Evolutionary conservation across 2,113 vertebrate genomes (phyloP), one percentile per base, ranked within the genome.

Genomic region (Trichechus manatus): DNA sequence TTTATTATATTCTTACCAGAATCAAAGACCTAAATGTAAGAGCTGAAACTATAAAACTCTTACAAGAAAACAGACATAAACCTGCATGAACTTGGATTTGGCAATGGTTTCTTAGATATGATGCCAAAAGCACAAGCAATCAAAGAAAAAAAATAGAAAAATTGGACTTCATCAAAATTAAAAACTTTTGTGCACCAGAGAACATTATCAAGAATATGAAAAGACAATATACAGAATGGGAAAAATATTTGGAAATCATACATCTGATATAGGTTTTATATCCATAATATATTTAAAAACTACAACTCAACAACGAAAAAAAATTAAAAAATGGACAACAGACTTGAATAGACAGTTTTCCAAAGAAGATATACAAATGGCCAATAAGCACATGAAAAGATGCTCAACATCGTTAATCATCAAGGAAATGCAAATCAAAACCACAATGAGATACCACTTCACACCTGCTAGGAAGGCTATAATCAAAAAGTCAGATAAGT

Each of bases 401-500:
- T 15, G 53, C 53, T 56, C 53, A 13, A 15, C 53, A 17, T 56
- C 53, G 13, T 56, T 56, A 56, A 11, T 56, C 14, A 94, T 29
- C 70, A 84, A n/a, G 59, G 59, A 89, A 82, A 94, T 56, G 53
- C 53, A 56, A 56, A 56, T 15, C 68, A 53, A 64, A 83, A 77
- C 27, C 87, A 84, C 70, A 84, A 7, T 68, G 56, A 80, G 44
- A 81, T 89, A 77, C 9, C 29, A 92, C 44, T 77, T 88, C 47
- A 84, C 39, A 42, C 56, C 59, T 66, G 53, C 53, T 56, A 56
- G 53, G 53, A 56, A 83, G 22, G 61, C 77, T 77, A 25, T 39
- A 92, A 92, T 77, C 17, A 75, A 92, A 75, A 92, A 59, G 44
- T 36, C 6, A 83, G 77, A 83, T 77, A 92, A 83, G 77, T 64